Evolutionary conservation across 2,113 vertebrate genomes (phyloP).

Genomic region (Chauna torquata): DNA sequence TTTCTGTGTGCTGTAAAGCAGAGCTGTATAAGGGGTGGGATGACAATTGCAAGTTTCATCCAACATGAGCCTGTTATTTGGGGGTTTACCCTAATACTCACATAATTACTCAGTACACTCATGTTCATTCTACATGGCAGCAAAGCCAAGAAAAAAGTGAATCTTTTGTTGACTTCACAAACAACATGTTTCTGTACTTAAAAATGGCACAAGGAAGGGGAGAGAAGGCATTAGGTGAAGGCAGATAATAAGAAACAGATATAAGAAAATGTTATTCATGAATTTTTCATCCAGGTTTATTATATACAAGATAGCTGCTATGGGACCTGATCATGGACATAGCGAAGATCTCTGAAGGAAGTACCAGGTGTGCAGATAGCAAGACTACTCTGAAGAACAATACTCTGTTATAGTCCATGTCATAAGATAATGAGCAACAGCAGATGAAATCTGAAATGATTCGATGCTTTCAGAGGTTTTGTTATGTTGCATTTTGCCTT

Average conservation of each 20-base stretch:
- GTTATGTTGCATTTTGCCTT: background rate
- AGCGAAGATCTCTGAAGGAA: background rate
- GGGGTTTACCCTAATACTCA: background rate
- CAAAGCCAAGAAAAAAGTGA: background rate
- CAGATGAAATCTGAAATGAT: conserved; percentile 2
- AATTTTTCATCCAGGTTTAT: background rate
- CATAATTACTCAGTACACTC: background rate
- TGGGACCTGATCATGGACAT: background rate
- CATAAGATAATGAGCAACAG: background rate
- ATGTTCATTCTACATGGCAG: background rate
- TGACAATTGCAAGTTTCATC: background rate
- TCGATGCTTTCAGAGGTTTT: background rate
- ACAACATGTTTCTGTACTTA: background rate
- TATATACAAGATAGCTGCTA: background rate
- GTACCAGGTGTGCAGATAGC: background rate
- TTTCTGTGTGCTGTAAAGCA: background rate
- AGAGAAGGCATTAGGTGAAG: background rate
- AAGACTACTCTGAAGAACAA: background rate
- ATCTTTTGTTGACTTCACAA: background rate
- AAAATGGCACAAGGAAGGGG: background rate
- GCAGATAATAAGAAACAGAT: no score
- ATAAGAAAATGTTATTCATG: background rate
- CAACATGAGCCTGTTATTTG: background rate
- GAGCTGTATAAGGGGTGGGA: background rate
- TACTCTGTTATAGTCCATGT: background rate